phyloP scores from a whole-genome alignment of 64 coral and sea anemone genomes.

The Montipora sp. region DNA sequence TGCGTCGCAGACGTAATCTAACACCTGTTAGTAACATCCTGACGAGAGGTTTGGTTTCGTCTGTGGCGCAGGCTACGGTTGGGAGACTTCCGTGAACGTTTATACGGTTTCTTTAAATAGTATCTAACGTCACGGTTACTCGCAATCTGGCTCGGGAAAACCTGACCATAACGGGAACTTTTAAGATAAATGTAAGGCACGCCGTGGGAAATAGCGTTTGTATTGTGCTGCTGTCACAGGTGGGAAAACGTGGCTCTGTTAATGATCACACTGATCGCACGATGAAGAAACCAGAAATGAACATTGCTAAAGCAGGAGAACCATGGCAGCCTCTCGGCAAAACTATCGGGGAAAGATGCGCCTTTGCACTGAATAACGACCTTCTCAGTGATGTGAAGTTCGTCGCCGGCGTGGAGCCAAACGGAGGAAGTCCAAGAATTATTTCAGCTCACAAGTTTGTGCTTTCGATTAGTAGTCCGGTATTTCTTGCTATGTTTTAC shows the following conservation, averaged over 20 bases:
- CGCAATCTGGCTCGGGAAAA: neutral
- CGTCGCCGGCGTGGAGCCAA: neutral
- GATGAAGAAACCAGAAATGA: neutral
- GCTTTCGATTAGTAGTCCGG: conserved; percentile 59
- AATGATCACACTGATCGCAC: neutral
- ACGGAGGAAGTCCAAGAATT: neutral
- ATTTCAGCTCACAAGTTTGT: conserved; percentile 68
- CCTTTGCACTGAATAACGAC: conserved; percentile 46
- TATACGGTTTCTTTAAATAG: neutral
- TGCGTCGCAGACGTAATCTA: too few species aligned
- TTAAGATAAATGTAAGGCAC: neutral
- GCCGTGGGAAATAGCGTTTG: neutral
- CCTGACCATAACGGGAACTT: neutral
- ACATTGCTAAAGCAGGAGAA: neutral
- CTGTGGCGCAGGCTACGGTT: too few species aligned
- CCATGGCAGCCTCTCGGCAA: conserved; percentile 33
- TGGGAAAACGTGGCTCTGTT: neutral
- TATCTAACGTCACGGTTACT: neutral
- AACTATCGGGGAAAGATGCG: conserved; percentile 51
- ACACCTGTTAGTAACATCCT: too few species aligned
- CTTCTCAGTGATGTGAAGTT: conserved; percentile 64
- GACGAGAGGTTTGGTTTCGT: too few species aligned
- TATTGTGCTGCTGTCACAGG: neutral
- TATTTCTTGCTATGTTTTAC: conserved; percentile 62
- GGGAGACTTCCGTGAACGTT: too few species aligned